These are phyloP conservation scores for Dynastes grantii DNA, from an alignment of 2,888 invertebrate genomes.

Conservation along the genomic window DNA sequence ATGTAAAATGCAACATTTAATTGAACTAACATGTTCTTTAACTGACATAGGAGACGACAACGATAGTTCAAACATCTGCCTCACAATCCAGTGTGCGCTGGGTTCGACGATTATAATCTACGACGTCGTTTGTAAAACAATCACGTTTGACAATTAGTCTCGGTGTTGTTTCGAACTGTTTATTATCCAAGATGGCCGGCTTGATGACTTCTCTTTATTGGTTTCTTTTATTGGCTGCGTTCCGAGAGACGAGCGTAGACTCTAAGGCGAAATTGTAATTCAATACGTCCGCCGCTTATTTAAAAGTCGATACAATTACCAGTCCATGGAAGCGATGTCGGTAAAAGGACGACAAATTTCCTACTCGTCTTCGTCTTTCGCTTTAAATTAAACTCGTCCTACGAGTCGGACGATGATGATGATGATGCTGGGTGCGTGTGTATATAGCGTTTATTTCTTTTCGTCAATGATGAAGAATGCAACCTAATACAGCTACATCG, in stretches of 20 bases:
- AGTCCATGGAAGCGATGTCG: conserved; percentile 41
- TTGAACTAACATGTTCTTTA: neutral
- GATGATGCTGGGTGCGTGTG: conserved; percentile 5
- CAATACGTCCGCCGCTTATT: conserved; percentile 26
- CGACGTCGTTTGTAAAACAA: conserved; percentile 57
- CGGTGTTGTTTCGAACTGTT: conserved; percentile 55
- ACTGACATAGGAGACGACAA: no score
- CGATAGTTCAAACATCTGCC: neutral
- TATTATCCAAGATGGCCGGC: conserved; percentile 54
- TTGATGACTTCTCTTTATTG: conserved; percentile 54
- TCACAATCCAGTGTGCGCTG: neutral
- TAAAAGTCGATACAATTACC: conserved; percentile 43
- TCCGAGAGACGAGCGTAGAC: conserved; percentile 35
- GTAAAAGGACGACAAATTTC: conserved; percentile 42
- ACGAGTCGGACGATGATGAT: conserved; percentile 10
- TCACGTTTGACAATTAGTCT: conserved; percentile 63
- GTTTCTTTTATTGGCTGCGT: conserved; percentile 53
- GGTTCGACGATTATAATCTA: conserved; percentile 30
- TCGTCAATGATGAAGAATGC: neutral
- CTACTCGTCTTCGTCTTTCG: conserved; percentile 38
- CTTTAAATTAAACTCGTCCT: conserved; percentile 41
- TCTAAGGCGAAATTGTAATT: conserved; percentile 32
- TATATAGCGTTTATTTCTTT: neutral
- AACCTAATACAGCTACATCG: neutral
- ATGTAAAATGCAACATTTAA: neutral